phyloP scores from a whole-genome alignment of 2,113 vertebrate genomes.

The Engraulis encrasicolus region DNA sequence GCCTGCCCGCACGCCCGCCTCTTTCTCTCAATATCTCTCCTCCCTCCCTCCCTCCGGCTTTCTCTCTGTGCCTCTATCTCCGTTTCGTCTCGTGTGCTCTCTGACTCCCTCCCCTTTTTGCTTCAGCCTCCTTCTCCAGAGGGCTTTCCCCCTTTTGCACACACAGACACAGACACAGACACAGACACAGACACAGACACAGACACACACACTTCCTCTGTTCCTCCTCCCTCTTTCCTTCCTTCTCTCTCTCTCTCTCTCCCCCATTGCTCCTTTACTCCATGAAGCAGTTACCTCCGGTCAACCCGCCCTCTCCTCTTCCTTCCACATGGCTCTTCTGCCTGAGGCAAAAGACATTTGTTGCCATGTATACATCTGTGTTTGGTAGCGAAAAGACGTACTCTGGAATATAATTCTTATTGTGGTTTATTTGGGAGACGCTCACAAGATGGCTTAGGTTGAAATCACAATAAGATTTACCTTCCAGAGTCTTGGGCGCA shows the following conservation, averaged over 20 bases:
- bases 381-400: no score
- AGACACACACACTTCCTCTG: neutral
- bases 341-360: neutral
- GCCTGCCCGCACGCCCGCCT: no score
- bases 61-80: conserved; percentile 35
- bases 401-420: no score
- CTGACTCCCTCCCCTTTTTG: conserved; percentile 6
- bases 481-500: no score
- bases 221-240: neutral
- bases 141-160: neutral
- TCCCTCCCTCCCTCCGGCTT: conserved; percentile 21
- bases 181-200: neutral
- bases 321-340: neutral
- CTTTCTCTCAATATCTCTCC: conserved; percentile 24
- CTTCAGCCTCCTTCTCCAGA: conserved; percentile 5
- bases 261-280: neutral
- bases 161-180: neutral
- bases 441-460: no score
- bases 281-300: neutral
- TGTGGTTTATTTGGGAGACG: no score
- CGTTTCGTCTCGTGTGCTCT: conserved; percentile 33
- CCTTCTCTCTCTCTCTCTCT: neutral
- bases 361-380: neutral
- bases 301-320: neutral
- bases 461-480: no score